Conservation (phyloP, 2,797 vertebrate species). For the Mastacembelus armatus region DNA sequence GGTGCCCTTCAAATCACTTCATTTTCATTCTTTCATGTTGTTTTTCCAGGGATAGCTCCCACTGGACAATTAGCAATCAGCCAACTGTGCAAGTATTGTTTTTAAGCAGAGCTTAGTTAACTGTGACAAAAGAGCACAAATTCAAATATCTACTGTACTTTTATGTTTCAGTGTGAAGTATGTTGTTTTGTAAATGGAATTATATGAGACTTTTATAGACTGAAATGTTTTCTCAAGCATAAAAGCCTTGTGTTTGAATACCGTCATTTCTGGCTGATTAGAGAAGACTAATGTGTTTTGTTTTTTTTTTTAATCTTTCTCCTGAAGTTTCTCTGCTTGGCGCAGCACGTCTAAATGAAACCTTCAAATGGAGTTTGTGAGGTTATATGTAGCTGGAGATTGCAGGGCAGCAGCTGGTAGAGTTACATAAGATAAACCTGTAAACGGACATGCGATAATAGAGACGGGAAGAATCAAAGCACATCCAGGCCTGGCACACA, state of each 20-base stretch:
- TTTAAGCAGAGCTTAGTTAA: slow-evolving; percentile 47
- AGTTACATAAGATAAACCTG: slow-evolving; percentile 30
- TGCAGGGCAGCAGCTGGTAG: slow-evolving; percentile 28
- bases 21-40: not conserved
- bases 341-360: slow-evolving; percentile 17
- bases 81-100: slow-evolving; percentile 33
- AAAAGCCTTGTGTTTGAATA: slow-evolving; percentile 35
- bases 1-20: not conserved
- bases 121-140: slow-evolving; percentile 62
- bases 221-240: slow-evolving; percentile 24
- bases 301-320: slow-evolving; percentile 37
- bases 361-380: slow-evolving; percentile 13
- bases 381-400: slow-evolving; percentile 11
- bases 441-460: slow-evolving; percentile 12
- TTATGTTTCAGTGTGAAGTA: slow-evolving; percentile 55
- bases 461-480: not conserved
- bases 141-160: slow-evolving; percentile 57
- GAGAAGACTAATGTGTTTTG: slow-evolving; percentile 47
- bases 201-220: slow-evolving; percentile 34
- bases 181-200: slow-evolving; percentile 44
- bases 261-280: slow-evolving; percentile 50
- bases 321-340: slow-evolving; percentile 14
- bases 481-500: not conserved
- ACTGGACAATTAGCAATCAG: slow-evolving; percentile 48
- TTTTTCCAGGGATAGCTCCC: slow-evolving; percentile 26